Evolutionary conservation across 1,140 invertebrate genomes (phyloP), one percentile per base, ranked within the genome.

Genomic region (Brachionus rubens): DNA sequence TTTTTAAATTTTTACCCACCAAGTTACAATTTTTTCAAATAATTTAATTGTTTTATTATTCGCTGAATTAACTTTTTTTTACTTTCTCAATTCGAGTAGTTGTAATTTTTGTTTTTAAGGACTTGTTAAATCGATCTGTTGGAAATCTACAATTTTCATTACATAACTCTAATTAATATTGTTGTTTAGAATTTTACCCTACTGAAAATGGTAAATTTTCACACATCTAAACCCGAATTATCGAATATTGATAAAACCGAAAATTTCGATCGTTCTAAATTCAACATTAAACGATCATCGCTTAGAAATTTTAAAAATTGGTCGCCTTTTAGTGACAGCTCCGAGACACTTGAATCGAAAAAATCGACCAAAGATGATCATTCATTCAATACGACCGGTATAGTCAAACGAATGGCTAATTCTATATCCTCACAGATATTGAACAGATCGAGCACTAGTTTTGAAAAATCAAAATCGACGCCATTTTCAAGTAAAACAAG

Each of bases 161-260:
- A 28, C 26, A 12, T 14, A 24, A n/a, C n/a, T n/a, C n/a, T n/a
- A n/a, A n/a, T n/a, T n/a, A n/a, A n/a, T n/a, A n/a, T n/a, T n/a
- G n/a, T n/a, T n/a, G n/a, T n/a, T n/a, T n/a, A n/a, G n/a, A n/a
- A n/a, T n/a, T n/a, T n/a, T n/a, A n/a, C n/a, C n/a, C n/a, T n/a
- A n/a, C n/a, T n/a, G n/a, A 56, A 26, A 30, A 59, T 59, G 54
- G 54, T 59, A 41, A 59, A 59, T 59, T 59, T 54, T 54, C 14
- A 54, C 21, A 54, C 26, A 5, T 54, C 54, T 16, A 59, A 59
- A 59, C 26, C 28, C 2, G 54, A 59, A 9, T 59, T 59, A 33
- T 33, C 54, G 6, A 54, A 7, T n/a, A 54, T 54, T 0, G 52
- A 54, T n/a, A 54, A 28, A 28, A 54, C n/a, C 10, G 56, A 62